Evolutionary conservation across 2,888 invertebrate species (phyloP).

Genomic region (Marronus borbonicus): DNA sequence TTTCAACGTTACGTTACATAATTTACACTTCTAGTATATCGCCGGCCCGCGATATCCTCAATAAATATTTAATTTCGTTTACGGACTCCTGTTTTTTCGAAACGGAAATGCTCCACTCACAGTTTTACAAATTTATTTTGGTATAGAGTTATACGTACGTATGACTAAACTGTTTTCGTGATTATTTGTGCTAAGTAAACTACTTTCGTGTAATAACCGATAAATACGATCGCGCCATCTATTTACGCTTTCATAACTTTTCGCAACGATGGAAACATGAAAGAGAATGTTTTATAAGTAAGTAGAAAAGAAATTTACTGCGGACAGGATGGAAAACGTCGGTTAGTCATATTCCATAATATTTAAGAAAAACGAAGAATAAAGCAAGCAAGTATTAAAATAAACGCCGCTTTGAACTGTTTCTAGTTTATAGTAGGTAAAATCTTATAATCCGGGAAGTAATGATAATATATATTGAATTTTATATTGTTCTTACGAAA

Average conservation of each 20-base stretch:
- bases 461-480: neutral
- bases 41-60: slow-evolving; percentile 13
- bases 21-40: slow-evolving; percentile 34
- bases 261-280: neutral
- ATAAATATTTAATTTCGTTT: slow-evolving; percentile 28
- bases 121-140: slow-evolving; percentile 18
- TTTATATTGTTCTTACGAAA: neutral
- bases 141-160: slow-evolving; percentile 10
- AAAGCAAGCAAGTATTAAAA: neutral
- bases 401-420: neutral
- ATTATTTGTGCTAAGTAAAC: slow-evolving; percentile 11
- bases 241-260: slow-evolving; percentile 6
- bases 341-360: slow-evolving; percentile 9
- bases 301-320: slow-evolving; percentile 4
- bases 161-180: neutral
- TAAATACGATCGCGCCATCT: slow-evolving; percentile 1
- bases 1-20: slow-evolving; percentile 30
- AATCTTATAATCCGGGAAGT: neutral
- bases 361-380: neutral
- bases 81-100: neutral
- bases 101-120: slow-evolving; percentile 18
- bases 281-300: slow-evolving; percentile 5
- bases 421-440: neutral
- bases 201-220: neutral
- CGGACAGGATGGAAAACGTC: neutral